A percentile compares a stretch with the other conserved stretches of the same genome.
Conservation (phyloP, 2,888 invertebrate species). For the Auanema freiburgensis region DNA sequence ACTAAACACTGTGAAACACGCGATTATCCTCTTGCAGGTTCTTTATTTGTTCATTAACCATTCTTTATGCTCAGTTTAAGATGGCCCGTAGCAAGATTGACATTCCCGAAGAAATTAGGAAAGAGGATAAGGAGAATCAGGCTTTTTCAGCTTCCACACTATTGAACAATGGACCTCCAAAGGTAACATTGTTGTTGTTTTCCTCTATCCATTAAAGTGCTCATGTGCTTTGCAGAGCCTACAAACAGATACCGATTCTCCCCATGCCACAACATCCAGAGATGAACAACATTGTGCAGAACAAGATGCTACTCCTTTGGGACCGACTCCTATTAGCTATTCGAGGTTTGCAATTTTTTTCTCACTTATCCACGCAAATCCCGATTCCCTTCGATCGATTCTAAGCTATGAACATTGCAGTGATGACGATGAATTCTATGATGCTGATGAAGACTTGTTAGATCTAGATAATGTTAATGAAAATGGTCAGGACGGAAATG, state of each 20-base stretch:
- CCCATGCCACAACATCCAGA: neutral
- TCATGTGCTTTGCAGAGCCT: no score
- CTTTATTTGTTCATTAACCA: neutral
- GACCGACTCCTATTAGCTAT: neutral
- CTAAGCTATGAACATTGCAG: constrained; percentile 57
- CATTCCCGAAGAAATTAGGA: constrained; percentile 5
- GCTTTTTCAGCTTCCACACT: no score
- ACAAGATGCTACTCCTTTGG: neutral
- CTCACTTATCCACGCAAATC: no score
- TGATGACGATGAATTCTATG: constrained; percentile 69
- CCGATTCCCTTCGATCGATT: no score
- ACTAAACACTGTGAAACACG: constrained; percentile 96
- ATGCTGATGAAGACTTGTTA: constrained; percentile 51
- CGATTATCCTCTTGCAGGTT: constrained; percentile 76
- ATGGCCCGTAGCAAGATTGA: constrained; percentile 38
- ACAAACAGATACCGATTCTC: no score
- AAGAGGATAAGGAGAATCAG: constrained; percentile 10
- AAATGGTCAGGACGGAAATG: neutral
- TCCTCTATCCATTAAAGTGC: no score
- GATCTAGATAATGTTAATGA: constrained; percentile 36
- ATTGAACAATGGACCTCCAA: no score
- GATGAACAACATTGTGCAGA: constrained; percentile 3
- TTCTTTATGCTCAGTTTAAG: constrained; percentile 66
- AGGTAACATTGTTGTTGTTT: no score
- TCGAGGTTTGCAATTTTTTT: constrained; percentile 1